These are phyloP conservation scores for Rhagium mordax DNA, from an alignment of 2,888 invertebrate species.

Conservation along the genomic window DNA sequence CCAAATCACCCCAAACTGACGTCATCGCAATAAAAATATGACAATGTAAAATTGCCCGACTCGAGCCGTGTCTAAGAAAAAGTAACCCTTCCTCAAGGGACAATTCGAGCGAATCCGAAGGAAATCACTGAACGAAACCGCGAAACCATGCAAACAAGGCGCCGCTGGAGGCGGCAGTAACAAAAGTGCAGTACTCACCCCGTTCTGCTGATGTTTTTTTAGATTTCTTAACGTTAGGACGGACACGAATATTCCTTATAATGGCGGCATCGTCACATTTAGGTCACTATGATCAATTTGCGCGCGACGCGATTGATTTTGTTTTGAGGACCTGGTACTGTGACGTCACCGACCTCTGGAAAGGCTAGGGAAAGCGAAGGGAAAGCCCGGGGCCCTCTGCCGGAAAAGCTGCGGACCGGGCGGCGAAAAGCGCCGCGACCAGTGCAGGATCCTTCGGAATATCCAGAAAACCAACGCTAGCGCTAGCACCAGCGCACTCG, in stretches of 20 bases:
- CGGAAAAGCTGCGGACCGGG: background rate
- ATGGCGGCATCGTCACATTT: conserved; percentile 68
- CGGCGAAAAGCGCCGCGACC: background rate
- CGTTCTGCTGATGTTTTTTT: conserved; percentile 40
- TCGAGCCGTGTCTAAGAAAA: background rate
- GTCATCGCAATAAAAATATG: conserved; percentile 1
- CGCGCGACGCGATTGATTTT: conserved; percentile 65
- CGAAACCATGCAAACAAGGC: background rate
- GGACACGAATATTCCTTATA: conserved; percentile 66
- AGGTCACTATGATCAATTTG: conserved; percentile 67
- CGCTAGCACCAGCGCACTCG: too few relatives aligned
- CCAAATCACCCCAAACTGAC: conserved; percentile 3
- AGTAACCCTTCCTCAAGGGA: conserved; percentile 20
- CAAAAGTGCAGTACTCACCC: conserved; percentile 40
- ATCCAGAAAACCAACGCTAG: too few relatives aligned
- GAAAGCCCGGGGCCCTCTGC: conserved; percentile 37
- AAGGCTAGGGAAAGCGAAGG: conserved; percentile 51
- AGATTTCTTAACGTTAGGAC: conserved; percentile 57
- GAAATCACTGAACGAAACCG: background rate
- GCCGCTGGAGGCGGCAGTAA: background rate
- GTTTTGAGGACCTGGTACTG: conserved; percentile 56
- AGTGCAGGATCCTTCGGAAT: too few relatives aligned
- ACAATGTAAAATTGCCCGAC: background rate
- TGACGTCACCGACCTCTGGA: conserved; percentile 57
- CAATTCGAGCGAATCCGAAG: background rate